Evolutionary conservation across 2,888 invertebrate genomes (phyloP), one percentile per base, ranked within the genome.

Genomic region (Mamestra brassicae): DNA sequence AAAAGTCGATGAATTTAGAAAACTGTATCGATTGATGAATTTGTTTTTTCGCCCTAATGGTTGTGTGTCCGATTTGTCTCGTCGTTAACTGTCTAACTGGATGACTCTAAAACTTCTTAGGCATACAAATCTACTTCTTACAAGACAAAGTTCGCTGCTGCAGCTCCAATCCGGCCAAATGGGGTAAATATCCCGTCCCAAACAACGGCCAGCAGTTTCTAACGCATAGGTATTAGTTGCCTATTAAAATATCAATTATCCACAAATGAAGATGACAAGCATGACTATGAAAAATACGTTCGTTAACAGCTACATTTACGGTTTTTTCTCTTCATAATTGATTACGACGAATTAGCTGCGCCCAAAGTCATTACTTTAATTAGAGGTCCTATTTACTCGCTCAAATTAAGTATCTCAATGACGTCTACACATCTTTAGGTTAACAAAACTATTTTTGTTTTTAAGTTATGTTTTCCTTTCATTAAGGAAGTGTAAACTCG

Each of bases 401-500:
- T 36, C 26, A 55, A 61, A 68, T 71, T 42, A 57, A 52, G 45
- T 55, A 69, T 69, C 36, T 67, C 50, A 57, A 54, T 77, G 58
- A 47, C 36, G 38, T 60, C 15, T 47, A 36, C 7, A 66, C 68
- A 79, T 69, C 68, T 47, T 66, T 65, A 74, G 54, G 52, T 5
- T 45, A 38, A 57, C 26, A 52, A 26, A 38, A 58, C 26, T 38
- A 34, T 57, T 66, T 36, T 71, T 60, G 66, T 57, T 72, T 62
- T 47, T 38, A 26, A 68, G 67, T 42, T 57, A n/a, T 76, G 26
- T 60, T 72, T 81, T 36, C 13, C 61, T 73, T 68, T 72, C 65
- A 73, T 74, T 82, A 73, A 15, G 64, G 68, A 74, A 70, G 36
- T 58, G 67, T 80, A 84, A 85, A 88, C 80, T 82, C 69, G 85